These are phyloP conservation scores for Diarsia brunnea DNA, from an alignment of 2,888 invertebrate species.

Conservation along the genomic window DNA sequence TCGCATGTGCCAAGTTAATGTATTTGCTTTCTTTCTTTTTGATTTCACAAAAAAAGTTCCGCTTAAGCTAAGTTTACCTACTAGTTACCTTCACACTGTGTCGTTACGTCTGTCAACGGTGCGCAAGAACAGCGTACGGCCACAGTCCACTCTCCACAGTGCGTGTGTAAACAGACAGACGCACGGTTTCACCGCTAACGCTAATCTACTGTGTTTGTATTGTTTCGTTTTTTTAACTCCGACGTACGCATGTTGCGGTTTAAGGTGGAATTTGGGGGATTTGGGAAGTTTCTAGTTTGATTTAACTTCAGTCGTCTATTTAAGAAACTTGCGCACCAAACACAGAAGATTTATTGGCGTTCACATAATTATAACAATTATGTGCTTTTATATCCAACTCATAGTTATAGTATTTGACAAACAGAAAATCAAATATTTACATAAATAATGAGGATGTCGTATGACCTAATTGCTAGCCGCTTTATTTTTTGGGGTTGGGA, in stretches of 20 bases:
- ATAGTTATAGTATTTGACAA: too few species aligned
- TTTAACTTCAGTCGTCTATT: too few species aligned
- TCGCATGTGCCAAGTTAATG: too few species aligned
- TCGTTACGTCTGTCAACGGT: background rate
- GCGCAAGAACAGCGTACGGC: slow-evolving; percentile 22
- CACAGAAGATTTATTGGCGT: too few species aligned
- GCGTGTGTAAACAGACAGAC: slow-evolving; percentile 63
- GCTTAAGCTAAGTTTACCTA: background rate
- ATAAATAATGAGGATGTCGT: too few species aligned
- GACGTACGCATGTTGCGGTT: slow-evolving; percentile 35
- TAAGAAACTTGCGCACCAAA: too few species aligned
- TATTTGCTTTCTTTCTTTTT: background rate
- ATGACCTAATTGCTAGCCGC: too few species aligned
- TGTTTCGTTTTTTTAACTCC: slow-evolving; percentile 63
- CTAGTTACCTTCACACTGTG: background rate
- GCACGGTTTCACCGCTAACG: slow-evolving; percentile 73
- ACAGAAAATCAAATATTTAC: too few species aligned
- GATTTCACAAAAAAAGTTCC: background rate
- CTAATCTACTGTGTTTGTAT: slow-evolving; percentile 71
- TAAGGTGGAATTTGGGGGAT: background rate
- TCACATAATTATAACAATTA: too few species aligned
- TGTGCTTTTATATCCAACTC: too few species aligned
- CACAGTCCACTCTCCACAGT: slow-evolving; percentile 19
- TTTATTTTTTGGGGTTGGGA: too few species aligned
- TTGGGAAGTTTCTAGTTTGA: background rate